Percentiles rank a stretch among this genome's conserved stretches.
Evolutionary conservation across 2,113 vertebrate species (phyloP).

Genomic region (Indicator maculatus): DNA sequence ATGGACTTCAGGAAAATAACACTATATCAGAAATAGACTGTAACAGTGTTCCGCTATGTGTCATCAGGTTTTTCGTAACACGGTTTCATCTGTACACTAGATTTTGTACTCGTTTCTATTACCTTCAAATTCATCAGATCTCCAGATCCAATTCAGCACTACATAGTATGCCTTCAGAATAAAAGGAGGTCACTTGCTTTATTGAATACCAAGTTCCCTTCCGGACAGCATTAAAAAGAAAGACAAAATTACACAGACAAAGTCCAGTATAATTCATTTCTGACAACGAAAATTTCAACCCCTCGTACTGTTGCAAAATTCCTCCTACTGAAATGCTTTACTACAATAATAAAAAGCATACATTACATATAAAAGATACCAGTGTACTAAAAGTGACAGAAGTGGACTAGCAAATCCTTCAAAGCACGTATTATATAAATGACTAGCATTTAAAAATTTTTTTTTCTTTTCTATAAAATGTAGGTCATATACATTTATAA

Average conservation of each 20-base stretch:
- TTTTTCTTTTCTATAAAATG: slow-evolving; percentile 77
- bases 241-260: slow-evolving; percentile 81
- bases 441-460: slow-evolving; percentile 86
- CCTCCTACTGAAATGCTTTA: slow-evolving; percentile 88
- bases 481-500: slow-evolving; percentile 84
- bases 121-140: slow-evolving; percentile 61
- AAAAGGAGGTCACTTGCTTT: slow-evolving; percentile 80
- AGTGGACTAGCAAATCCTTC: slow-evolving; percentile 85
- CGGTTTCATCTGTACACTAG: slow-evolving; percentile 73
- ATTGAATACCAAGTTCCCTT: slow-evolving; percentile 80
- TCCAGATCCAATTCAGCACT: slow-evolving; percentile 75
- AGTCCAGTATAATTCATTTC: slow-evolving; percentile 87
- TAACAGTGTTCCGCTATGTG: slow-evolving; percentile 67
- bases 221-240: slow-evolving; percentile 81
- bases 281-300: slow-evolving; percentile 85
- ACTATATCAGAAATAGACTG: slow-evolving; percentile 75
- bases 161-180: slow-evolving; percentile 77
- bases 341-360: slow-evolving; percentile 94
- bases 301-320: slow-evolving; percentile 86
- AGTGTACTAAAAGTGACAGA: slow-evolving; percentile 88
- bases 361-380: slow-evolving; percentile 93
- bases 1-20: slow-evolving; percentile 73
- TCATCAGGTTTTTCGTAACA: slow-evolving; percentile 63
- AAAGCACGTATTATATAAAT: slow-evolving; percentile 85
- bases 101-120: slow-evolving; percentile 64